phyloP scores from a whole-genome alignment of 2,888 invertebrate species.

The Ormyrus nitidulus region DNA sequence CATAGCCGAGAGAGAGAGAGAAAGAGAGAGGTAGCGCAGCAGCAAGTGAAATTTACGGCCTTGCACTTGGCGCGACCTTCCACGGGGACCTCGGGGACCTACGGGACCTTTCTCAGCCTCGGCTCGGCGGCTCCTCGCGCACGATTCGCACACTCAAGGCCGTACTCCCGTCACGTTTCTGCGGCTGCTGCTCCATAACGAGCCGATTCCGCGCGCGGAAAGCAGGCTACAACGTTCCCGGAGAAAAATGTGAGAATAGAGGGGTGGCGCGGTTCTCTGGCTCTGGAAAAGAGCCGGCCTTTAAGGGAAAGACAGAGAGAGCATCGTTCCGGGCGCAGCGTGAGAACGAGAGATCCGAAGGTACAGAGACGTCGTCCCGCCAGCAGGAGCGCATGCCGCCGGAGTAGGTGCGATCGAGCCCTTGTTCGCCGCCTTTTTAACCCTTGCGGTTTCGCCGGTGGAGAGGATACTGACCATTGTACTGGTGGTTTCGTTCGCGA shows the following conservation, averaged over 20 bases:
- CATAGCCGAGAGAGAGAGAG: no score
- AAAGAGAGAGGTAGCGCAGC: no score
- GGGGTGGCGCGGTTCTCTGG: no score
- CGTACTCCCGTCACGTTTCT: neutral
- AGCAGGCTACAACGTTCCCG: no score
- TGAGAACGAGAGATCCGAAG: constrained; percentile 68
- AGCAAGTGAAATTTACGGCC: no score
- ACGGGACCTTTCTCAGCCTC: constrained; percentile 10
- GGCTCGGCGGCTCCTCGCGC: neutral
- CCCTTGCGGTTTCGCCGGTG: neutral
- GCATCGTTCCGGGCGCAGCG: constrained; percentile 57
- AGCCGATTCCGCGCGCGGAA: neutral
- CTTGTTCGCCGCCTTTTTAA: neutral
- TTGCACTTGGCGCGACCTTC: neutral
- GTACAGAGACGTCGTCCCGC: constrained; percentile 62
- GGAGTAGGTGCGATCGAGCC: constrained; percentile 60
- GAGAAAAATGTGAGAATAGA: no score
- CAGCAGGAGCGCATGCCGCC: constrained; percentile 64
- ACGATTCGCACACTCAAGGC: neutral
- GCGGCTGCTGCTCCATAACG: neutral
- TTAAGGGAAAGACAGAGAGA: constrained; percentile 14
- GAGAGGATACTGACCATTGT: neutral
- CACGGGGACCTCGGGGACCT: constrained; percentile 17
- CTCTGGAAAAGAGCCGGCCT: neutral
- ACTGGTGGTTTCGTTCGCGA: no score